Conservation (phyloP, 2,797 vertebrate species). For the Tenualosa thibaudeaui region DNA sequence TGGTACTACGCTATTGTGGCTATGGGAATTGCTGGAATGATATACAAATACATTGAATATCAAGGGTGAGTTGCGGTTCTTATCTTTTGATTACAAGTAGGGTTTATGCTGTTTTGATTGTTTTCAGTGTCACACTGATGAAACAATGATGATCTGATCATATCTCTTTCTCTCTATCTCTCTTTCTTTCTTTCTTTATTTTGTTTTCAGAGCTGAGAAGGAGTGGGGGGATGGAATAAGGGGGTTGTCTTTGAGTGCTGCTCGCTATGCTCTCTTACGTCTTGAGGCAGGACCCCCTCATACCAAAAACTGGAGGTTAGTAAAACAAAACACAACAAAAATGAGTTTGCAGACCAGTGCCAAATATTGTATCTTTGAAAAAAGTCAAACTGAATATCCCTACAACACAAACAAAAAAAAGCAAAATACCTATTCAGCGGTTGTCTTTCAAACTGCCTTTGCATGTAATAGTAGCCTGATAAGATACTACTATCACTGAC, state of each 20-base stretch:
- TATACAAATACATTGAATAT: constrained; percentile 99
- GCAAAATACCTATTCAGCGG: no score
- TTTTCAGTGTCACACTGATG: not conserved
- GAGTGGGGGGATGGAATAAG: constrained; percentile 98
- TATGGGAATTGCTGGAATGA: constrained; percentile 97
- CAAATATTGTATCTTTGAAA: no score
- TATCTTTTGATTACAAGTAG: not conserved
- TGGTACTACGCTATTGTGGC: constrained; percentile 99
- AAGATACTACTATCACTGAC: no score
- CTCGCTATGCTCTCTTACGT: constrained; percentile 88
- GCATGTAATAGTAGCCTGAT: no score
- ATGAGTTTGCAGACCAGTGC: no score
- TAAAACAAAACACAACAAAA: not conserved
- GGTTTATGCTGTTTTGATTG: not conserved
- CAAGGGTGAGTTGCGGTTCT: constrained; percentile 84
- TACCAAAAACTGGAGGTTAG: constrained; percentile 98
- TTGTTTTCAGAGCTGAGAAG: constrained; percentile 86
- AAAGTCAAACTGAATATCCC: no score
- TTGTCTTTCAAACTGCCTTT: no score
- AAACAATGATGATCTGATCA: not conserved
- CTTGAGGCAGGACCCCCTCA: constrained; percentile 94
- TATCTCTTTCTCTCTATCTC: not conserved
- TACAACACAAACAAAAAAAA: no score
- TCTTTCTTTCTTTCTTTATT: constrained; percentile 29
- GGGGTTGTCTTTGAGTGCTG: constrained; percentile 92